phyloP scores from a whole-genome alignment of 2,113 vertebrate genomes.

The Vombatus ursinus region DNA sequence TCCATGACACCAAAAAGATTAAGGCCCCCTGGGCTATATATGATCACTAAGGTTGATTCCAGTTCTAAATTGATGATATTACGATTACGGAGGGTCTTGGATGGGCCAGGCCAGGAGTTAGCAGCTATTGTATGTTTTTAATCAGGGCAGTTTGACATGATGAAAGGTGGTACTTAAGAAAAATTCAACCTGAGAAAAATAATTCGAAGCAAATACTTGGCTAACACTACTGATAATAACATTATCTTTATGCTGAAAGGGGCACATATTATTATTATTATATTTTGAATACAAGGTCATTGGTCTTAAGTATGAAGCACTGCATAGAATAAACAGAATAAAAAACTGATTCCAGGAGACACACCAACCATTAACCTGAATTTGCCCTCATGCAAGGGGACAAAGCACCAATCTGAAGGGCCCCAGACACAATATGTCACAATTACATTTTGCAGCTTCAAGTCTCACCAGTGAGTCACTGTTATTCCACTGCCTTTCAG shows the following conservation, averaged over 20 bases:
- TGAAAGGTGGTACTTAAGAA: not conserved
- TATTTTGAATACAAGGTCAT: not conserved
- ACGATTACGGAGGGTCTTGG: not conserved
- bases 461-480: not conserved
- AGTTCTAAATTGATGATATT: not conserved
- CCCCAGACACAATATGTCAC: not conserved
- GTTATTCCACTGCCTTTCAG: not conserved
- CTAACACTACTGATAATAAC: not conserved
- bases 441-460: not conserved
- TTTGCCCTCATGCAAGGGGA: not conserved
- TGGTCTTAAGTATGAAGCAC: not conserved
- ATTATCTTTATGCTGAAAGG: not conserved
- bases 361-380: not conserved
- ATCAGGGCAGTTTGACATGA: not conserved
- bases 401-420: not conserved
- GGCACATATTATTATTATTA: not conserved
- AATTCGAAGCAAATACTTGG: not conserved
- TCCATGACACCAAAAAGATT: not conserved
- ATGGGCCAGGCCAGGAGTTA: not conserved
- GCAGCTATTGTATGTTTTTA: not conserved
- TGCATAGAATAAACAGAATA: not conserved
- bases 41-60: not conserved
- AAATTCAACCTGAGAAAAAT: not conserved
- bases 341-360: not conserved
- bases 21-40: not conserved